Evolutionary conservation across 2,113 vertebrate species (phyloP).

Genomic region (Brachypteracias leptosomus): DNA sequence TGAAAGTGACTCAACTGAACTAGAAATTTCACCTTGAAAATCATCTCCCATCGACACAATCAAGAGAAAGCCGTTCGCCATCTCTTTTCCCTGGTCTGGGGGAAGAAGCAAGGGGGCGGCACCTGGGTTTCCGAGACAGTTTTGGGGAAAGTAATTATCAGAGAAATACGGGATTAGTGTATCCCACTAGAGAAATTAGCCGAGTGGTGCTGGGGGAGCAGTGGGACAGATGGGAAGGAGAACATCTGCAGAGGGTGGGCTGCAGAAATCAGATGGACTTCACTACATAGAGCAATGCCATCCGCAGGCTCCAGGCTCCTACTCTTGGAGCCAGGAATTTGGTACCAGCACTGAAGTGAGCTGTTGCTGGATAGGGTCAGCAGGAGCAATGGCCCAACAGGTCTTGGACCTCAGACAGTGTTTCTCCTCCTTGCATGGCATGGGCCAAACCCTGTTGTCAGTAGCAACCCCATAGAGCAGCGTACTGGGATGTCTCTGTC

Average conservation of each 20-base stretch:
- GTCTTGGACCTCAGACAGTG: not conserved
- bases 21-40: slow-evolving; percentile 97
- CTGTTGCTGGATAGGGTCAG: not conserved
- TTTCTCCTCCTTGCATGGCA: not conserved
- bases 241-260: fast-evolving
- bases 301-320: not conserved
- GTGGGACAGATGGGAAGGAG: fast-evolving
- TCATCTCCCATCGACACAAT: slow-evolving; percentile 84
- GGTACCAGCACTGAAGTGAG: not conserved
- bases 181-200: not conserved
- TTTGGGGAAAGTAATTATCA: slow-evolving; percentile 6
- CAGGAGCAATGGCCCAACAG: not conserved
- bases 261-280: not conserved
- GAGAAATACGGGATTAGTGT: not conserved
- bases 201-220: not conserved
- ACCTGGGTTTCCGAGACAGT: not conserved
- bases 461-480: not conserved
- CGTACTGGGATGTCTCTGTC: fast-evolving
- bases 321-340: not conserved
- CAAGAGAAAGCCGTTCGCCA: slow-evolving; percentile 69
- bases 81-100: not conserved
- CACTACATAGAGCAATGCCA: not conserved
- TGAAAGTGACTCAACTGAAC: slow-evolving; percentile 93
- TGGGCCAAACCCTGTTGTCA: not conserved
- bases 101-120: not conserved